Evolutionary conservation across 2,113 vertebrate genomes (phyloP).

Genomic region (Euleptes europaea): DNA sequence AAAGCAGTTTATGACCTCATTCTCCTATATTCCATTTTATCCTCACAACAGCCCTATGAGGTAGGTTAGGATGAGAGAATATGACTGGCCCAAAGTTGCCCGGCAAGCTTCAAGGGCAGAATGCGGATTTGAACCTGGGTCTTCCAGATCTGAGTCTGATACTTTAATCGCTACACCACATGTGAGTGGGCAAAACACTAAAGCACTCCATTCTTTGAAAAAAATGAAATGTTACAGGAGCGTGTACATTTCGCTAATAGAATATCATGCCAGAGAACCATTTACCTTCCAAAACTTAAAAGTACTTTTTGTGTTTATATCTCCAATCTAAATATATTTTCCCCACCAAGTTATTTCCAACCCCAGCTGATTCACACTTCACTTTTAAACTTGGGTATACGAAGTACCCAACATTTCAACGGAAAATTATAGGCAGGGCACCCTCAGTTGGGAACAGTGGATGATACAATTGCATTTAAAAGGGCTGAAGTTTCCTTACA

Average conservation of each 20-base stretch:
- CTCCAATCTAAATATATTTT: not conserved
- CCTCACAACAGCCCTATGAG: too few species aligned
- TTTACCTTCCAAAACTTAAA: not conserved
- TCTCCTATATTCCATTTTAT: too few species aligned
- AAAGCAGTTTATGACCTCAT: too few species aligned
- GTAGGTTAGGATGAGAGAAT: too few species aligned
- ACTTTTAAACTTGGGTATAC: not conserved
- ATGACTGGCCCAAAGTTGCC: too few species aligned
- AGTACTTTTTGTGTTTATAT: not conserved
- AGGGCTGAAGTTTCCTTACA: not conserved
- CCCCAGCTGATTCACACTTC: not conserved
- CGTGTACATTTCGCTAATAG: not conserved
- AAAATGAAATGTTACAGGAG: not conserved
- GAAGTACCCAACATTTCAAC: too few species aligned
- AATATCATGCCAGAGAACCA: not conserved
- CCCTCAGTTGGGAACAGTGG: too few species aligned
- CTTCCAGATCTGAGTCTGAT: too few species aligned
- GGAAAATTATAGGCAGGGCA: too few species aligned
- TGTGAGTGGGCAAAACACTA: not conserved
- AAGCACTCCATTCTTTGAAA: not conserved
- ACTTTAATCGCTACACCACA: too few species aligned
- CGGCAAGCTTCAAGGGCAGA: too few species aligned
- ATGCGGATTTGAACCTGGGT: too few species aligned
- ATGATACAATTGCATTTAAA: not conserved
- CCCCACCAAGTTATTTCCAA: not conserved